Base-by-base conservation (phyloP, 2,113 vertebrate genomes). In the Nibea coibor region DNA sequence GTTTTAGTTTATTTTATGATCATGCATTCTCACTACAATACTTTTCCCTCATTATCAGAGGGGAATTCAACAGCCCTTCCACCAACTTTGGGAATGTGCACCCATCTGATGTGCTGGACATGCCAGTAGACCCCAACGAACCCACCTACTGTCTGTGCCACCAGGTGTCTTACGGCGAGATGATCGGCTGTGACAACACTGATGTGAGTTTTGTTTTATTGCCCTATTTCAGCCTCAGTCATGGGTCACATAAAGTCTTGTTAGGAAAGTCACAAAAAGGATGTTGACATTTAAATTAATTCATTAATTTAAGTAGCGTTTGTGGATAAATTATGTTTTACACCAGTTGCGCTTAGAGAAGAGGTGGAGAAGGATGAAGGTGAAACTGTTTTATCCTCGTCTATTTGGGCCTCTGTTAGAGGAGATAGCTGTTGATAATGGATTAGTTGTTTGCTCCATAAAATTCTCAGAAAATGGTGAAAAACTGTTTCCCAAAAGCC, bases 131-230 rank as follows among this genome's bases (percentile, higher is more conserved):
- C 82, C 98, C 98, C 86, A 99, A 99, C 53, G 98, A 99, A 81
- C 98, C 98, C 73, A 99, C 98, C 19, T 99, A 99, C 93, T 99
- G 98, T 93, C 96, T 99, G 85, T 99, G 98, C 89, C 97, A 97
- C 93, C 98, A 99, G 94, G 98, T 99, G 47, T 99, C 98, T 76
- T 99, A 99, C 9, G 98, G 98, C 89, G 98, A 99, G 93, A 99
- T 99, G 98, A 99, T 99, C 17, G 98, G 98, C 94, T 99, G 98
- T 66, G 98, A 99, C 94, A 99, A 99, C 89, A 96, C 97, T 35
- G 98, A 99, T 68, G 98, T 99, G 92, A 97, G 97, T 95, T 77
- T 82, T 16, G 1, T 28, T 17, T 61, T 14, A 45, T 17, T 6
- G 4, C 12, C 4, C 9, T 7, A 1, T 50, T 22, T 57, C 2